phyloP scores from a whole-genome alignment of 2,888 invertebrate genomes.

The Periphyllus acericola region DNA sequence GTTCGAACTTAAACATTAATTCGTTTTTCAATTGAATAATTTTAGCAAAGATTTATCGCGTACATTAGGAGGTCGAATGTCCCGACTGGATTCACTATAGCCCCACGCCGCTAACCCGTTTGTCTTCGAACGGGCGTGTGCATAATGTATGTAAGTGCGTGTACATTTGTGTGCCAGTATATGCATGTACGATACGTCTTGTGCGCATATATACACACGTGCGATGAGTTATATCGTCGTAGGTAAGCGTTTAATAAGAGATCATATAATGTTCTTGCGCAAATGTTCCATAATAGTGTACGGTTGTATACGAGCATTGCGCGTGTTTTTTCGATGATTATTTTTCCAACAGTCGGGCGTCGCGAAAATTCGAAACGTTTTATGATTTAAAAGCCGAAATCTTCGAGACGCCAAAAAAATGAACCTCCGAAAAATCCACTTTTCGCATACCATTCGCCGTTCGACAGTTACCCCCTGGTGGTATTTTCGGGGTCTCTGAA shows the following conservation, averaged over 20 bases:
- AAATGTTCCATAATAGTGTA: background rate
- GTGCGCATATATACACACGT: no score
- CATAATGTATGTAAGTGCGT: background rate
- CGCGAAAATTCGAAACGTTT: no score
- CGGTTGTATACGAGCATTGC: background rate
- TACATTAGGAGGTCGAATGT: background rate
- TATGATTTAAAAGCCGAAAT: background rate
- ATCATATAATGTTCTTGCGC: no score
- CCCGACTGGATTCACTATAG: background rate
- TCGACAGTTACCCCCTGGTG: background rate
- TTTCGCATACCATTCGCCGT: background rate
- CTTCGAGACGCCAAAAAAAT: background rate
- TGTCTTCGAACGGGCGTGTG: background rate
- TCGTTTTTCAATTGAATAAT: slow-evolving; percentile 12
- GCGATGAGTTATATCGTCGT: no score
- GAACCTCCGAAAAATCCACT: background rate
- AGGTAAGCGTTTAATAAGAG: no score
- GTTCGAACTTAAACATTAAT: slow-evolving; percentile 9
- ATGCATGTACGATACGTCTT: background rate
- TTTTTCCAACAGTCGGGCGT: background rate
- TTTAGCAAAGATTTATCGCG: background rate
- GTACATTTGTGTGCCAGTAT: background rate
- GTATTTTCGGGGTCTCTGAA: background rate
- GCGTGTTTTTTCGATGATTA: background rate
- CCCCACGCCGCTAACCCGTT: background rate